Conservation (phyloP, 2,113 vertebrate species). For the Lepisosteus oculatus region DNA sequence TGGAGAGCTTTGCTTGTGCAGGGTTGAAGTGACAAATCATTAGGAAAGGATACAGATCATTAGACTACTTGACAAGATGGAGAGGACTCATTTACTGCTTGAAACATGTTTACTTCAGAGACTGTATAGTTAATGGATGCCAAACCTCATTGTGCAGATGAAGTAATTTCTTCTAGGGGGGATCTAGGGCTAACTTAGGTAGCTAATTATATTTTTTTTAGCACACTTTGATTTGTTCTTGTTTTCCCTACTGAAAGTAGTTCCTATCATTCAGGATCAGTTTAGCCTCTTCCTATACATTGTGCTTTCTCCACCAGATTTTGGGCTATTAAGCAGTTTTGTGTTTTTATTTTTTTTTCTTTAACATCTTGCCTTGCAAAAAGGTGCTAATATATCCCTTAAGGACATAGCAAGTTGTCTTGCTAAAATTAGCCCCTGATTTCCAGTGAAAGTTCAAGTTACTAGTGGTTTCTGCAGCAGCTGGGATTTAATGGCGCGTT, state of each 20-base stretch:
- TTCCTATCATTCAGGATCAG: too few relatives aligned
- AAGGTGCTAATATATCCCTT: slow-evolving; percentile 3
- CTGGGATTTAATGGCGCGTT: slow-evolving; percentile 34
- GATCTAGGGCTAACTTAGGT: too few relatives aligned
- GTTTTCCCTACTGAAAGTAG: not conserved
- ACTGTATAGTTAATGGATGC: not conserved
- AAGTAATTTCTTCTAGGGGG: too few relatives aligned
- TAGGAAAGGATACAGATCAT: slow-evolving; percentile 6
- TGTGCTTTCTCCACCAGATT: not conserved
- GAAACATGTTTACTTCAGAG: not conserved
- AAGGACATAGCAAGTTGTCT: slow-evolving; percentile 25
- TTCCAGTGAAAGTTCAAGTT: slow-evolving; percentile 24
- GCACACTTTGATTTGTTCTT: not conserved
- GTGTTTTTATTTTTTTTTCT: slow-evolving; percentile 20
- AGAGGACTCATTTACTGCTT: not conserved
- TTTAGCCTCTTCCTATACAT: not conserved
- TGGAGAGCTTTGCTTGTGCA: not conserved
- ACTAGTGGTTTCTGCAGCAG: slow-evolving; percentile 35
- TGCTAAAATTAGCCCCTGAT: slow-evolving; percentile 41
- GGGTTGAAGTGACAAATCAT: not conserved
- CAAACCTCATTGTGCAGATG: too few relatives aligned
- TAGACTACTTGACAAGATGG: not conserved
- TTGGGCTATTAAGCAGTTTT: not conserved
- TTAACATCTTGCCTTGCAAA: slow-evolving; percentile 24
- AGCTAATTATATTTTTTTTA: too few relatives aligned